phyloP scores from a whole-genome alignment of 2,113 vertebrate genomes.

The Elephantulus edwardii region DNA sequence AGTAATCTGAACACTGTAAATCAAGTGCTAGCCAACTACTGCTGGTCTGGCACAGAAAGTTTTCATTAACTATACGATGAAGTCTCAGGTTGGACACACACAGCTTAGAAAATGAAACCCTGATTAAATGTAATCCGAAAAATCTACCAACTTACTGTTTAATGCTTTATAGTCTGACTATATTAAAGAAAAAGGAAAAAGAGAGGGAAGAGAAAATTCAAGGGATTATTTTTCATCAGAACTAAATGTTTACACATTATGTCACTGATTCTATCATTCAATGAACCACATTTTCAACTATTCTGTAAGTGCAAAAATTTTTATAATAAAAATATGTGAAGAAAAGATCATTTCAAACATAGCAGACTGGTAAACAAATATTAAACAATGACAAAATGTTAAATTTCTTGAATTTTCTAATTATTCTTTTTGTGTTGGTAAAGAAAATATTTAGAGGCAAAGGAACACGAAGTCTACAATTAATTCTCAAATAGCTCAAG shows the following conservation, averaged over 20 bases:
- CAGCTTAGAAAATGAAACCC: background rate
- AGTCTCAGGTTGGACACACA: background rate
- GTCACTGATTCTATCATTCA: constrained; percentile 1
- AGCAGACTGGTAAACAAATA: background rate
- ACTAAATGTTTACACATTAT: constrained; percentile 4
- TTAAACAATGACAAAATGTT: constrained; percentile 5
- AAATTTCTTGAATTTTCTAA: constrained; percentile 28
- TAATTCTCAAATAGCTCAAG: constrained; percentile 12
- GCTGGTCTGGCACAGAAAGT: background rate
- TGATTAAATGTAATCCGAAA: constrained; percentile 47
- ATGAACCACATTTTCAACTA: background rate
- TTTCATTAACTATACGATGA: background rate
- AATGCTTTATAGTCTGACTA: constrained; percentile 32
- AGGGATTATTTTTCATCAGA: constrained; percentile 30
- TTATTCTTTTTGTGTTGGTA: constrained; percentile 2
- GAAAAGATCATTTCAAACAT: constrained; percentile 19
- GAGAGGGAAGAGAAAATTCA: background rate
- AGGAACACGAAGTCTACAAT: background rate
- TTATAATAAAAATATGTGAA: background rate
- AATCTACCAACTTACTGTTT: background rate
- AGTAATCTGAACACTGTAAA: constrained; percentile 9
- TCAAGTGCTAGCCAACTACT: background rate
- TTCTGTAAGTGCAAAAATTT: constrained; percentile 23
- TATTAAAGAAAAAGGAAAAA: background rate
- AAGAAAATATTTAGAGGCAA: constrained; percentile 38